Evolutionary conservation across 2,797 vertebrate species (phyloP).

Genomic region (Kryptolebias ocellatus): DNA sequence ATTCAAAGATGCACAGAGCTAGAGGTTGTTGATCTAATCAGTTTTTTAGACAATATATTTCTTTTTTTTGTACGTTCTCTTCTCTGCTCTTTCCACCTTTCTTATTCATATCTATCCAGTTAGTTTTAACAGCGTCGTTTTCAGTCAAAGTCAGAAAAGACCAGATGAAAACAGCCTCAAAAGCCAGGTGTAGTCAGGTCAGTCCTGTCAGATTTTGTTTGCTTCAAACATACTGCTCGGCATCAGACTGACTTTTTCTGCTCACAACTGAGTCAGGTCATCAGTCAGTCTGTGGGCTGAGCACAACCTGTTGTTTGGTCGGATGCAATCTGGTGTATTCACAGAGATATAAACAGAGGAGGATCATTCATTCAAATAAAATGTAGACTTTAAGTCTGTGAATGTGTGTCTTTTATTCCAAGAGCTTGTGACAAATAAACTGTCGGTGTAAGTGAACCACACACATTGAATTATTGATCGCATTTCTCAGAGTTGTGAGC

Average conservation of each 20-base stretch:
- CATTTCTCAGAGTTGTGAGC: too few relatives aligned
- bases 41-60: too few relatives aligned
- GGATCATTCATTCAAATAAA: conserved; percentile 1
- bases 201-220: background rate
- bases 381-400: background rate
- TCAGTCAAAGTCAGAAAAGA: too few relatives aligned
- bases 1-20: too few relatives aligned
- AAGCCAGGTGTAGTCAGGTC: background rate
- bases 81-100: too few relatives aligned
- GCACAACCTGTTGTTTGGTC: conserved; percentile 16
- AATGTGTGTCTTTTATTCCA: background rate
- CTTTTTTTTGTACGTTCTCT: too few relatives aligned
- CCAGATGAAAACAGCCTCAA: too few relatives aligned
- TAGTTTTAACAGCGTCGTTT: too few relatives aligned
- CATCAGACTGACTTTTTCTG: conserved; percentile 18
- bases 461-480: too few relatives aligned
- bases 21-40: too few relatives aligned
- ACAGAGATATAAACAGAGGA: conserved; percentile 5
- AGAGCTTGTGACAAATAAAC: background rate
- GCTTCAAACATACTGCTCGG: conserved; percentile 22
- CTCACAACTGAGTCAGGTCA: conserved; percentile 20
- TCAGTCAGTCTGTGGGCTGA: conserved; percentile 19
- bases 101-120: too few relatives aligned
- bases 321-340: conserved; percentile 10
- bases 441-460: too few relatives aligned